Evolutionary conservation across 2,113 vertebrate genomes (phyloP).

Genomic region (Xenopus tropicalis): UCB_Xtro_10.0 CM004448.2:42161501-42162000

Average conservation of each 20-base stretch:
- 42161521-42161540: conserved; percentile 82
- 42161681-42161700: background rate
- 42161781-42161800: too few relatives aligned
- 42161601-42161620: conserved; percentile 50
- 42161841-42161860: too few relatives aligned
- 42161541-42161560: conserved; percentile 94
- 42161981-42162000: too few relatives aligned
- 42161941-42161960: too few relatives aligned
- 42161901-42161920: too few relatives aligned
- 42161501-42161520: conserved; percentile 65
- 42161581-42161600: conserved; percentile 67
- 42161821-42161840: too few relatives aligned
- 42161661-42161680: background rate
- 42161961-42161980: too few relatives aligned
- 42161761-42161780: too few relatives aligned
- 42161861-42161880: too few relatives aligned
- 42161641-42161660: background rate
- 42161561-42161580: conserved; percentile 79
- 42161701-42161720: background rate
- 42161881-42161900: too few relatives aligned
- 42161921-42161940: too few relatives aligned
- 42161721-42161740: background rate
- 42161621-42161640: background rate
- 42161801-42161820: too few relatives aligned
- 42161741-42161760: background rate